Conservation (phyloP, 2,888 invertebrate genomes). For the Drosophila maculinotata region DNA sequence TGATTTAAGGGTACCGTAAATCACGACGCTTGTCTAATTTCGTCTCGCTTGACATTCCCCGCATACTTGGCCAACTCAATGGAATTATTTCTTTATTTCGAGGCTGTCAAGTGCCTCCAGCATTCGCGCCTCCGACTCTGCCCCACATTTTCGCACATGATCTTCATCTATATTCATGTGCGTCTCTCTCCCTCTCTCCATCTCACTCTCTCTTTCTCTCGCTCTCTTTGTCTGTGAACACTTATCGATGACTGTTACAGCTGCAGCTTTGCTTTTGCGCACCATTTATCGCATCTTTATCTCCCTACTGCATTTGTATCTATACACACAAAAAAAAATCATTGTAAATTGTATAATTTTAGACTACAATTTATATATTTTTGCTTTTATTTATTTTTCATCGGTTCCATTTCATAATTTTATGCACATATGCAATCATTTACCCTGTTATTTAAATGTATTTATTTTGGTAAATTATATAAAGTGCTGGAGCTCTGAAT, state of each 20-base stretch:
- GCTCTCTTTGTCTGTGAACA: slow-evolving; percentile 25
- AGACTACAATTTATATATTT: no score
- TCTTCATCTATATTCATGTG: slow-evolving; percentile 28
- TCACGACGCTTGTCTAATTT: slow-evolving; percentile 85
- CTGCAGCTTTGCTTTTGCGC: slow-evolving; percentile 35
- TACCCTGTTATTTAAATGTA: no score
- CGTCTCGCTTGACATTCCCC: slow-evolving; percentile 80
- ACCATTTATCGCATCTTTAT: slow-evolving; percentile 42
- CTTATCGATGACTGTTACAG: slow-evolving; percentile 57
- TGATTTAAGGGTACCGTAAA: slow-evolving; percentile 84
- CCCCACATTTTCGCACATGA: slow-evolving; percentile 59
- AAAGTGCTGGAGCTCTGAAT: no score
- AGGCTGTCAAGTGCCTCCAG: slow-evolving; percentile 75
- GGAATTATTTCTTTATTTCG: slow-evolving; percentile 76
- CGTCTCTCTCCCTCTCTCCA: slow-evolving; percentile 8
- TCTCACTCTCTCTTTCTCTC: slow-evolving; percentile 20
- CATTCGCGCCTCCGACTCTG: slow-evolving; percentile 26
- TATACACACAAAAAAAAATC: neutral
- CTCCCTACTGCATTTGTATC: slow-evolving; percentile 28
- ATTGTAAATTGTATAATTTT: no score
- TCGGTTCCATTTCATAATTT: no score
- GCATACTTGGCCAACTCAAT: slow-evolving; percentile 83
- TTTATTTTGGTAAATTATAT: no score
- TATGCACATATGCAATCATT: no score
- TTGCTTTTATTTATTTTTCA: no score